Conservation (phyloP, 2,888 invertebrate genomes). For the Ptilodon capucinus region DNA sequence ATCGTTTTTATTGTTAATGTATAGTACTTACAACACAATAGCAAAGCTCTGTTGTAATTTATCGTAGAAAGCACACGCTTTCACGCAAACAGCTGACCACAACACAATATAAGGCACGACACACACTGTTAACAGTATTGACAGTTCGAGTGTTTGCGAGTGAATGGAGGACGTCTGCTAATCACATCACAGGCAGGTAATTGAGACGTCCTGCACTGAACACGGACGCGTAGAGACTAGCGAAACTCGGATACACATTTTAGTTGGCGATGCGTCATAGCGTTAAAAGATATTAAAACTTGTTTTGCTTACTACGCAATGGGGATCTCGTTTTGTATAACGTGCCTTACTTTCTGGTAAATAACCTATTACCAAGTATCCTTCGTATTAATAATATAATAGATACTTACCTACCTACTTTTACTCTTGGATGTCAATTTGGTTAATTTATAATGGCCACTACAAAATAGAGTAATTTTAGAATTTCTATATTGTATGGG, state of each 20-base stretch:
- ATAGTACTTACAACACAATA: background rate
- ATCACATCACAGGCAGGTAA: constrained; percentile 1
- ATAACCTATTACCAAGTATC: too few relatives aligned
- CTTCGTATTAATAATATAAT: too few relatives aligned
- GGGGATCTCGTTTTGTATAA: background rate
- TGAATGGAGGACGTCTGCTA: constrained; percentile 37
- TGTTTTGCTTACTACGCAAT: background rate
- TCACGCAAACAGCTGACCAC: constrained; percentile 38
- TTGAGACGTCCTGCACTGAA: constrained; percentile 18
- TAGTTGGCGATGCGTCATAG: constrained; percentile 31
- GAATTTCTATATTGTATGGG: too few relatives aligned
- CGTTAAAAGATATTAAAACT: background rate
- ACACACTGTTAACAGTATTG: constrained; percentile 24
- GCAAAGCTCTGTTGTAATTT: constrained; percentile 33
- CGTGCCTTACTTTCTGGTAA: too few relatives aligned
- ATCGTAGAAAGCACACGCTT: constrained; percentile 64
- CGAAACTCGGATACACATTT: background rate
- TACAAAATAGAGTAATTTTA: too few relatives aligned
- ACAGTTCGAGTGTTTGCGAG: constrained; percentile 35
- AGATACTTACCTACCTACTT: too few relatives aligned
- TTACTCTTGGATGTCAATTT: too few relatives aligned
- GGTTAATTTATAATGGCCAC: too few relatives aligned
- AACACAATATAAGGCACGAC: constrained; percentile 35
- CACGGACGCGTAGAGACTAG: constrained; percentile 25
- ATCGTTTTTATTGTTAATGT: background rate